Percentiles rank a stretch among this genome's conserved stretches.
Conservation (phyloP, 2,888 invertebrate species). For the Drosophila anceps region DNA sequence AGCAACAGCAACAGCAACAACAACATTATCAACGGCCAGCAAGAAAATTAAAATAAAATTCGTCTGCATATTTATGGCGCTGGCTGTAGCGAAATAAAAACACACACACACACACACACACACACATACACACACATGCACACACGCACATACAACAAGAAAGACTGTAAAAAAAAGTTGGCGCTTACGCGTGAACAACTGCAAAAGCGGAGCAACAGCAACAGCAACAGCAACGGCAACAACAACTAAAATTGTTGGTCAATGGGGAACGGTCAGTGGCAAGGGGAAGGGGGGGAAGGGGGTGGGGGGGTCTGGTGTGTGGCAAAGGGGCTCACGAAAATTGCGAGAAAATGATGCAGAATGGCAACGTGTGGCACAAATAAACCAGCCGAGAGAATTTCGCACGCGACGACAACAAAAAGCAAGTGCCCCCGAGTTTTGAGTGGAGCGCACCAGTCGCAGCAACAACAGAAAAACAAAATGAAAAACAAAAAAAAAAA, state of each 20-base stretch:
- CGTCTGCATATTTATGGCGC: slow-evolving; percentile 66
- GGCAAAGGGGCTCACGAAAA: slow-evolving; percentile 46
- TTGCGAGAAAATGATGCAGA: slow-evolving; percentile 71
- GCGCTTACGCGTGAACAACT: slow-evolving; percentile 52
- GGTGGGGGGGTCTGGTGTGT: neutral
- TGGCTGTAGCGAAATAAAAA: slow-evolving; percentile 45
- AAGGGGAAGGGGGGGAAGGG: neutral
- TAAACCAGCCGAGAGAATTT: slow-evolving; percentile 51
- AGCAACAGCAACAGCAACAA: slow-evolving; percentile 30
- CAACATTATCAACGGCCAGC: slow-evolving; percentile 39
- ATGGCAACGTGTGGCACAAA: slow-evolving; percentile 65
- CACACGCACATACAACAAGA: slow-evolving; percentile 6
- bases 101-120: slow-evolving; percentile 4
- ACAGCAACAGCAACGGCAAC: neutral
- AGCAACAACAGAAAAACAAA: slow-evolving; percentile 1
- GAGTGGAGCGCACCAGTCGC: slow-evolving; percentile 35
- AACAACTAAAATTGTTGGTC: slow-evolving; percentile 42
- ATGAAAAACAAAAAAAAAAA: slow-evolving; percentile 3
- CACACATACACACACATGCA: slow-evolving; percentile 10
- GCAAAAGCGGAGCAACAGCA: slow-evolving; percentile 20
- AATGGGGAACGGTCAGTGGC: slow-evolving; percentile 5
- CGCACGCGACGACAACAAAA: slow-evolving; percentile 53
- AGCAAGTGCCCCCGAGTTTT: slow-evolving; percentile 44
- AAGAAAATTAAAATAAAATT: slow-evolving; percentile 70
- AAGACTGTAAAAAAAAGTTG: slow-evolving; percentile 49